A percentile compares a stretch with the other conserved stretches of the same genome.
Evolutionary conservation across 1,140 invertebrate species (phyloP).

Genomic region (Dinothrombium tinctorium): DNA sequence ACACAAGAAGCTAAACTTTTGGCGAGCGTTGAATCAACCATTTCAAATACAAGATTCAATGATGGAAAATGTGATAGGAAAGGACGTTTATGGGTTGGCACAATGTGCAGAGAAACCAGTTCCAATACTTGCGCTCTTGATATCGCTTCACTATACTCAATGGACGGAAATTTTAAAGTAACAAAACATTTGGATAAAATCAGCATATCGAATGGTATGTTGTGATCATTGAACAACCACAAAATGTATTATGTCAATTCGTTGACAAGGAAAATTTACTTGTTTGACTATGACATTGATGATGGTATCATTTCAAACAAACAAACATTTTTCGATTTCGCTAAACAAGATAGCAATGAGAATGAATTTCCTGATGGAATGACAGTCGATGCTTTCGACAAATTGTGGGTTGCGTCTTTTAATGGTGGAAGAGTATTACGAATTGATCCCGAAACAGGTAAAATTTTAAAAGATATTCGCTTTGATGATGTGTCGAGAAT

Average conservation of each 20-base stretch:
- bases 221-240: conserved; percentile 41
- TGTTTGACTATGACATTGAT: conserved; percentile 49
- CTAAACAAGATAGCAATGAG: too few relatives aligned
- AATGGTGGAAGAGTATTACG: conserved; percentile 24
- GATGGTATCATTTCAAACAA: too few relatives aligned
- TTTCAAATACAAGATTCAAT: too few relatives aligned
- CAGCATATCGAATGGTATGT: conserved; percentile 51
- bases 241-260: conserved; percentile 28
- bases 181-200: conserved; percentile 16
- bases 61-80: conserved; percentile 56
- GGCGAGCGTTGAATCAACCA: conserved; percentile 33
- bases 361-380: conserved; percentile 37
- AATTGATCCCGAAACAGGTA: conserved; percentile 20
- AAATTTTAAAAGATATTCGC: conserved; percentile 20
- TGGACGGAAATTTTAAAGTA: conserved; percentile 4
- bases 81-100: conserved; percentile 50
- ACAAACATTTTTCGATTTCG: too few relatives aligned
- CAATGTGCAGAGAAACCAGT: conserved; percentile 18
- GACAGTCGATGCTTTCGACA: conserved; percentile 44
- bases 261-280: conserved; percentile 21
- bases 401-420: conserved; percentile 43
- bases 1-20: conserved; percentile 22
- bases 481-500: too few relatives aligned
- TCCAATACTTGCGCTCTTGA: conserved; percentile 14
- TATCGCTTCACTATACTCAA: conserved; percentile 13